These are phyloP conservation scores for Perithous albicinctus DNA, from an alignment of 2,888 invertebrate genomes.

Conservation along the genomic window DNA sequence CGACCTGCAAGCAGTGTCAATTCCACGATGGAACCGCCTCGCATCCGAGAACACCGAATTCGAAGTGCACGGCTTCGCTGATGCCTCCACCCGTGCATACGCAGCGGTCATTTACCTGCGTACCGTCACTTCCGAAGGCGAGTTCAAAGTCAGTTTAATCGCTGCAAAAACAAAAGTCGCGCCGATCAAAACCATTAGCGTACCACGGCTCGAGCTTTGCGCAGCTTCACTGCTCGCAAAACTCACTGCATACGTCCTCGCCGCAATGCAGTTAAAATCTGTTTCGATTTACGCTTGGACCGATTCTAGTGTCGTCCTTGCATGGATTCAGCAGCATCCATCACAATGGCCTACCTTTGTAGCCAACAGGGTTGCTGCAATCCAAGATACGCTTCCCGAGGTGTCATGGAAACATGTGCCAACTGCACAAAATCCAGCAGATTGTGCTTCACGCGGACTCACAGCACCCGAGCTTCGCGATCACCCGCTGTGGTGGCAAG, in stretches of 20 bases:
- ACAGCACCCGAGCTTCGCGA: constrained; percentile 49
- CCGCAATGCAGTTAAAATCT: constrained; percentile 1
- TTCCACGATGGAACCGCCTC: constrained; percentile 46
- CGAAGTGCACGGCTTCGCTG: constrained; percentile 62
- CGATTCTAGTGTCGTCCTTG: constrained; percentile 64
- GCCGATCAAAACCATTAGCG: constrained; percentile 64
- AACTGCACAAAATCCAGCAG: constrained; percentile 70
- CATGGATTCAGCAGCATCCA: constrained; percentile 60
- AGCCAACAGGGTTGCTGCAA: constrained; percentile 46
- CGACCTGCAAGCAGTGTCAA: constrained; percentile 8
- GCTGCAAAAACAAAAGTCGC: constrained; percentile 74
- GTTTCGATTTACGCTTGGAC: constrained; percentile 51
- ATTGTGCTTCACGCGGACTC: constrained; percentile 70
- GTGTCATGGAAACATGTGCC: constrained; percentile 65
- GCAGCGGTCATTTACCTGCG: constrained; percentile 62
- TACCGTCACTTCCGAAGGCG: constrained; percentile 8
- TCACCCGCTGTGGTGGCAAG: constrained; percentile 70
- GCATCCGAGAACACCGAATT: not conserved
- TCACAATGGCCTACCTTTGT: constrained; percentile 61
- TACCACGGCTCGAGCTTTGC: constrained; percentile 65
- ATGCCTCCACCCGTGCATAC: constrained; percentile 56
- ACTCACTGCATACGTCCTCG: constrained; percentile 13
- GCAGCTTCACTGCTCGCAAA: constrained; percentile 56
- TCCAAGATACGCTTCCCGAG: constrained; percentile 46
- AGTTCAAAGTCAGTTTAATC: constrained; percentile 56